These are phyloP conservation scores for Phasianus colchicus DNA, from an alignment of 2,113 vertebrate genomes.

Conservation along the genomic window DNA sequence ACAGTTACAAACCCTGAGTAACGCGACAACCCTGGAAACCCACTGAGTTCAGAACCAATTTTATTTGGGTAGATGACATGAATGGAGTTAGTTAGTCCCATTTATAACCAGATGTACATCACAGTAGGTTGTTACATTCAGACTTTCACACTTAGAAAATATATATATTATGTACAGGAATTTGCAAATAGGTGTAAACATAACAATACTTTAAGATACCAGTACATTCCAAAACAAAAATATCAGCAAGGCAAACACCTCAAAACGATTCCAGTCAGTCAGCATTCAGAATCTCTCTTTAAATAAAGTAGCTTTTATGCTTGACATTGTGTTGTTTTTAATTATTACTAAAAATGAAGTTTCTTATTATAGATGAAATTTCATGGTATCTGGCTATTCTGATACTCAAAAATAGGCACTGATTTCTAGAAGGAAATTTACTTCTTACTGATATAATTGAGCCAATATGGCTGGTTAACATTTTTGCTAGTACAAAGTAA, in stretches of 20 bases:
- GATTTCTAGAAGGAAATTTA: constrained; percentile 75
- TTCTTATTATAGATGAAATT: constrained; percentile 22
- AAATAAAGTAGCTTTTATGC: constrained; percentile 56
- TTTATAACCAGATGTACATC: constrained; percentile 78
- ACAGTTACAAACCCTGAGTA: background rate
- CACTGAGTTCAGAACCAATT: constrained; percentile 67
- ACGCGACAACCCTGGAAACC: background rate
- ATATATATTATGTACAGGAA: constrained; percentile 81
- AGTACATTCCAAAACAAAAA: constrained; percentile 73
- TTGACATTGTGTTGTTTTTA: constrained; percentile 32
- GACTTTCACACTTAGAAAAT: constrained; percentile 84
- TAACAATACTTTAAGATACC: constrained; percentile 74
- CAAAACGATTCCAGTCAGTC: constrained; percentile 64
- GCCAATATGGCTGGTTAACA: constrained; percentile 76
- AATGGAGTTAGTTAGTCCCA: constrained; percentile 70
- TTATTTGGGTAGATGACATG: constrained; percentile 74
- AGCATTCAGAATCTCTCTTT: constrained; percentile 58
- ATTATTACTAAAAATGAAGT: constrained; percentile 37
- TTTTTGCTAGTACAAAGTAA: constrained; percentile 64
- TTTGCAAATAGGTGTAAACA: constrained; percentile 80
- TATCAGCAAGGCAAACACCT: constrained; percentile 68
- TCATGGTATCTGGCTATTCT: constrained; percentile 42
- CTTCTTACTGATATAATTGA: constrained; percentile 71
- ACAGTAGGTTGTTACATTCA: constrained; percentile 80
- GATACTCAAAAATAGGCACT: constrained; percentile 75